These are phyloP conservation scores for Moxostoma hubbsi DNA, from an alignment of 2,797 vertebrate species.

Conservation along the genomic window DNA sequence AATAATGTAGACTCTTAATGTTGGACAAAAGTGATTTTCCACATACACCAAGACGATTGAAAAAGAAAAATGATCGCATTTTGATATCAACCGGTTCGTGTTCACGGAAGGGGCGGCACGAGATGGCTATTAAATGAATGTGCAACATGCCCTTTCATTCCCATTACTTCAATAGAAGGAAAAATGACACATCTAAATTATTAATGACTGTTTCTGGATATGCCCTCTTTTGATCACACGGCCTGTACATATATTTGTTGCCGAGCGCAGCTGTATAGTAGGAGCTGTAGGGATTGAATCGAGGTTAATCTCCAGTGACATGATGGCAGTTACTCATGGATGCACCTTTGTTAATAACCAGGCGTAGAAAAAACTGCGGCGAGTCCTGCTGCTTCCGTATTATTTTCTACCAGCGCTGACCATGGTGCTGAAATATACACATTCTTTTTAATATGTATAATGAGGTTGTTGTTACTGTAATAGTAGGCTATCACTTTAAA, in stretches of 20 bases:
- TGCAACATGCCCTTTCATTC: slow-evolving; percentile 1
- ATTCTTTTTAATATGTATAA: background rate
- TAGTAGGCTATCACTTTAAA: background rate
- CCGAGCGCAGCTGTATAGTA: background rate
- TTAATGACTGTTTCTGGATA: slow-evolving; percentile 1
- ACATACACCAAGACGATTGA: background rate
- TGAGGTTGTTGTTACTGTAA: background rate
- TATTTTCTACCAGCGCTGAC: slow-evolving; percentile 41
- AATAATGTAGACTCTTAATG: background rate
- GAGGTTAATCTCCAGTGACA: slow-evolving; percentile 58
- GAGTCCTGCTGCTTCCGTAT: background rate
- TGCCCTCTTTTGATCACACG: background rate
- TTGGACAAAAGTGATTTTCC: background rate
- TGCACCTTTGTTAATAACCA: slow-evolving; percentile 45
- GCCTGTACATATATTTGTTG: slow-evolving; percentile 12
- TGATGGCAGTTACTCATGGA: slow-evolving; percentile 38
- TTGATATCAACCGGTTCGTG: slow-evolving; percentile 1
- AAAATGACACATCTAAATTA: slow-evolving; percentile 1
- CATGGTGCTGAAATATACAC: slow-evolving; percentile 56
- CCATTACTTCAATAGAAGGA: background rate
- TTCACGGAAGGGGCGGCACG: slow-evolving; percentile 22
- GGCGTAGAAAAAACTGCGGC: slow-evolving; percentile 14
- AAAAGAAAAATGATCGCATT: background rate
- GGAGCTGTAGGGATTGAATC: slow-evolving; percentile 35
- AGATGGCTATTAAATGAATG: slow-evolving; percentile 13